These are phyloP conservation scores for Salarias fasciatus DNA, from an alignment of 2,797 vertebrate species.

Conservation along the genomic window DNA sequence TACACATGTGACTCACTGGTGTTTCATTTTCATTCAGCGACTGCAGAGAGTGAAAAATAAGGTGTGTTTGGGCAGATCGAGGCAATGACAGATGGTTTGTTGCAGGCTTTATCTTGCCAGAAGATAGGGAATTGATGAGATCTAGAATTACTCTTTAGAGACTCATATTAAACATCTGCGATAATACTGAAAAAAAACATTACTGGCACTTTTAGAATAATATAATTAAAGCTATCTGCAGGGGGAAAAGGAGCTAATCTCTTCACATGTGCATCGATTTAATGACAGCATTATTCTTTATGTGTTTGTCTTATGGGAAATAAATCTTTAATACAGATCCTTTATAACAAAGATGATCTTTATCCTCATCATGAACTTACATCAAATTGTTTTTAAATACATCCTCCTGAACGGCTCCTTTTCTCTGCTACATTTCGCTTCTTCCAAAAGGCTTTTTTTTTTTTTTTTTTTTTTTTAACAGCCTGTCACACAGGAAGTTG, in stretches of 20 bases:
- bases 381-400: slow-evolving; percentile 20
- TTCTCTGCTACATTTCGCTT: slow-evolving; percentile 15
- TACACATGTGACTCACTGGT: no score
- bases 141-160: no score
- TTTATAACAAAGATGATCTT: slow-evolving; percentile 18
- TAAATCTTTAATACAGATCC: slow-evolving; percentile 4
- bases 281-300: no score
- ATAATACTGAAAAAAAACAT: no score
- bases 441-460: slow-evolving; percentile 34
- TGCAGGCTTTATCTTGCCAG: not conserved
- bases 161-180: no score
- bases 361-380: slow-evolving; percentile 2
- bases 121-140: no score
- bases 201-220: not conserved
- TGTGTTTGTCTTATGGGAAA: not conserved
- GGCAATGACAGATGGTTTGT: not conserved
- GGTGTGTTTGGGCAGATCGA: slow-evolving; percentile 5
- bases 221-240: not conserved
- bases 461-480: slow-evolving; percentile 47
- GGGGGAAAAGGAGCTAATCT: not conserved
- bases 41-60: no score
- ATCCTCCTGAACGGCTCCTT: no score
- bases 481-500: slow-evolving; percentile 63
- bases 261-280: not conserved
- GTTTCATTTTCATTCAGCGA: no score